A percentile compares a stretch with the other conserved stretches of the same genome.
Evolutionary conservation across 2,888 invertebrate species (phyloP).

Genomic region (Drosophila mimica): DNA sequence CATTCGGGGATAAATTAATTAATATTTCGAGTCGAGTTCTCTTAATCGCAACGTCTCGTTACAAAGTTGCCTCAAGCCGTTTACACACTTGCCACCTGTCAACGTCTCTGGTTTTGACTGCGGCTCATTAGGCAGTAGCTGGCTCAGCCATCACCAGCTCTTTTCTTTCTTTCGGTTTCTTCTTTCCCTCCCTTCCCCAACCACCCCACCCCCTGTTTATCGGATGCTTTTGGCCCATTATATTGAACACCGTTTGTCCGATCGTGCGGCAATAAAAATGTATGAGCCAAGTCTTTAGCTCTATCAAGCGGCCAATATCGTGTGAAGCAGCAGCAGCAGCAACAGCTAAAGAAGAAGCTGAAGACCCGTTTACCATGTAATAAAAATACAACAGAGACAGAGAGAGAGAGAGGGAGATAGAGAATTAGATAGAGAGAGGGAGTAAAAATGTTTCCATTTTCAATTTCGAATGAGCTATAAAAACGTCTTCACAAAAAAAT

Average conservation of each 20-base stretch:
- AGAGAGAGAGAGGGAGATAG: neutral
- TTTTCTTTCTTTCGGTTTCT: neutral
- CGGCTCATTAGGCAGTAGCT: constrained; percentile 57
- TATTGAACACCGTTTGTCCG: constrained; percentile 78
- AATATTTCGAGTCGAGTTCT: constrained; percentile 63
- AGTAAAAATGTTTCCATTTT: constrained; percentile 58
- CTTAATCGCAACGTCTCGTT: constrained; percentile 61
- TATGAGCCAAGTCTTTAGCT: constrained; percentile 66
- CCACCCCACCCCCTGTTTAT: constrained; percentile 2
- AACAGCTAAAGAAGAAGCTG: constrained; percentile 26
- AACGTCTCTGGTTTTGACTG: constrained; percentile 23
- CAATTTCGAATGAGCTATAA: constrained; percentile 52
- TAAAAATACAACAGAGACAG: constrained; percentile 44
- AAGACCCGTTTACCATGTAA: constrained; percentile 57
- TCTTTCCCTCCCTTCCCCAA: neutral
- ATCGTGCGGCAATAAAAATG: constrained; percentile 80
- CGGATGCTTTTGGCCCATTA: constrained; percentile 53
- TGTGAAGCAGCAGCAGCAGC: constrained; percentile 69
- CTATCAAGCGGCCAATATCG: constrained; percentile 75
- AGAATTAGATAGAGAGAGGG: neutral
- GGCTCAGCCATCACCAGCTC: constrained; percentile 19
- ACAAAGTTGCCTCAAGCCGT: constrained; percentile 27
- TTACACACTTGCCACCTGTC: constrained; percentile 51
- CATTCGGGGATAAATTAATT: constrained; percentile 56
- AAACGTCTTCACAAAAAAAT: constrained; percentile 1